Evolutionary conservation across 2,888 invertebrate genomes (phyloP).

Genomic region (Aleiodes alternator): DNA sequence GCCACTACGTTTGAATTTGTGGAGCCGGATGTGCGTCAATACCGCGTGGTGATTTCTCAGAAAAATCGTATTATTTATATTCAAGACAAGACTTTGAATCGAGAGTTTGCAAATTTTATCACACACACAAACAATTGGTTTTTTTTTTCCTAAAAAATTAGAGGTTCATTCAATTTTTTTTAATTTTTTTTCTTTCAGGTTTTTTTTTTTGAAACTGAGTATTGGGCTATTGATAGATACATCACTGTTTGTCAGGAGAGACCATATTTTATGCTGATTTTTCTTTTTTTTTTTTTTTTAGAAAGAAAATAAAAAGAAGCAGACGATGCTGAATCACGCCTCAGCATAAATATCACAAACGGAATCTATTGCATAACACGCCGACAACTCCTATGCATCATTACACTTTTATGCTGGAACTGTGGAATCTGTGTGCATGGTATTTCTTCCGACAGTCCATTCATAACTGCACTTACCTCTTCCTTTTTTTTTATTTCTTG

Average conservation of each 20-base stretch:
- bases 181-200: background rate
- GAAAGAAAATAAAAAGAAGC: background rate
- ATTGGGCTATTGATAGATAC: background rate
- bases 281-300: no score
- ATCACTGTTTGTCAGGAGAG: background rate
- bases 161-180: no score
- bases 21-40: conserved; percentile 25
- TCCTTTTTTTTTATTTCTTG: conserved; percentile 4
- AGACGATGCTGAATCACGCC: conserved; percentile 4
- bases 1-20: background rate
- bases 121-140: background rate
- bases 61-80: background rate
- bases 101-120: background rate
- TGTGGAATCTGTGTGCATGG: background rate
- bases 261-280: background rate
- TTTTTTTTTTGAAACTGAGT: background rate
- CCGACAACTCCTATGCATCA: background rate
- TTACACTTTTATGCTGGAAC: conserved; percentile 20
- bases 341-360: conserved; percentile 1
- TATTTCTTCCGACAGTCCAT: conserved; percentile 10
- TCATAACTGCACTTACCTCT: conserved; percentile 16
- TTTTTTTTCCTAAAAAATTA: background rate
- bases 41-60: conserved; percentile 9
- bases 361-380: conserved; percentile 13
- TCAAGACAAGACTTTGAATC: background rate